These are phyloP conservation scores for Pentamera pediparva DNA, from an alignment of 53 echinoderm and acorn worm species.

Conservation along the genomic window DNA sequence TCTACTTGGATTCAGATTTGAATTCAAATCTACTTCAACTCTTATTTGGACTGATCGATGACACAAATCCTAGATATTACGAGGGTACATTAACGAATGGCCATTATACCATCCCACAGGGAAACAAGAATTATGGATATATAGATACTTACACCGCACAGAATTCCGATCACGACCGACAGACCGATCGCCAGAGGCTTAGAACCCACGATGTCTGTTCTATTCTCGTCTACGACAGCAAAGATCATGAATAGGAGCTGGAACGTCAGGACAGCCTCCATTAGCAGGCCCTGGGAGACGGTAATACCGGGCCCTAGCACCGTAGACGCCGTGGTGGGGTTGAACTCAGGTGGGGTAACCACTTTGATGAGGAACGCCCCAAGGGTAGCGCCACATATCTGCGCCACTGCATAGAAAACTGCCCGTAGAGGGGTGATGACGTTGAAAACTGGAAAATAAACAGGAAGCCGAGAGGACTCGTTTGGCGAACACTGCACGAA, in stretches of 20 bases:
- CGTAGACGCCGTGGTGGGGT: conserved; percentile 43
- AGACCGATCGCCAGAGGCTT: conserved; percentile 78
- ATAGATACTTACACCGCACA: conserved; percentile 76
- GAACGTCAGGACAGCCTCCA: conserved; percentile 58
- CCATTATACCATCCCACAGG: too few relatives aligned
- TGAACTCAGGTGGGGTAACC: conserved; percentile 13
- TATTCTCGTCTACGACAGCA: conserved; percentile 64
- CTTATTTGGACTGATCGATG: too few relatives aligned
- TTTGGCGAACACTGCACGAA: too few relatives aligned
- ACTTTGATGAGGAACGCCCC: conserved; percentile 59
- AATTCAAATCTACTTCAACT: too few relatives aligned
- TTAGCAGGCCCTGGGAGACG: conserved; percentile 49
- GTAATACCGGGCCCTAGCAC: conserved; percentile 27
- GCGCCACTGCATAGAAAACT: conserved; percentile 50
- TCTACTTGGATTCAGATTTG: too few relatives aligned
- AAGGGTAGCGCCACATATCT: conserved; percentile 53
- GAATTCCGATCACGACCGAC: conserved; percentile 63
- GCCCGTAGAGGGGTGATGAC: conserved; percentile 55
- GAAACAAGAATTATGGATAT: too few relatives aligned
- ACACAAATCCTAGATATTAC: too few relatives aligned
- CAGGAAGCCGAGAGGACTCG: too few relatives aligned
- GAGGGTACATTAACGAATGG: too few relatives aligned
- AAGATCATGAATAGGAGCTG: conserved; percentile 81
- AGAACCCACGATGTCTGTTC: conserved; percentile 72
- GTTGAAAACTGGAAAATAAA: conserved; percentile 47